Base-by-base conservation (phyloP, 2,888 invertebrate species). In the Calameuta filiformis region DNA sequence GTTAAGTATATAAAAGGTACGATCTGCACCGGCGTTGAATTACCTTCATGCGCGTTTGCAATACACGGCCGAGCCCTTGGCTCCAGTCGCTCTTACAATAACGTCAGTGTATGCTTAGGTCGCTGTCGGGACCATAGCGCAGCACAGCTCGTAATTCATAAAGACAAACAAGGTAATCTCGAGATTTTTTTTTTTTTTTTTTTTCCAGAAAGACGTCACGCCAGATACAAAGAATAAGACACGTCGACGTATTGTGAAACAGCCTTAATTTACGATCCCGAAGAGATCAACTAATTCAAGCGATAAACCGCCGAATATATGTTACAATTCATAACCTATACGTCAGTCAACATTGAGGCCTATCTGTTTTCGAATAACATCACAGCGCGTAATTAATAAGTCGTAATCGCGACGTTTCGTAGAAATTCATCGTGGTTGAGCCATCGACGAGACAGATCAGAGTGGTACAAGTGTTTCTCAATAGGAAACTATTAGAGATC, bases 11-110 rank as follows among this genome's bases (percentile, higher is more conserved):
- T n/a, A 56, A 56, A 73, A 11, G 74, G 74, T 35, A 81, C 84
- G 81, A 83, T 83, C 84, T 80, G 81, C 83, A 78, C 79, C 79
- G 82, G 86, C 82, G 83, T 87, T 87, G 82, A 79, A 84, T 87
- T 87, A 87, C 87, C 80, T 84, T 83, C 82, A 78, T 80, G 82
- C 81, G 40, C 82, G 80, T 83, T 85, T 83, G 81, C 80, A 77
- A 78, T 79, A 73, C 77, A 79, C 78, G 30, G 9, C 30, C 35
- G 76, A 79, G 80, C 81, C 79, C 77, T 78, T 76, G 74, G 76
- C 73, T 35, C 6, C 74, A 30, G 23, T 71, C 71, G 31, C 33
- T 31, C 31, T 77, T 73, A 73, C 74, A 69, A 69, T 11, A 74
- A 40, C 82, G 77, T 79, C 78, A 77, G 71, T 75, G 77, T 77